Base-by-base conservation (phyloP, 2,888 invertebrate genomes). In the Caenorhabditis doughertyi region DNA sequence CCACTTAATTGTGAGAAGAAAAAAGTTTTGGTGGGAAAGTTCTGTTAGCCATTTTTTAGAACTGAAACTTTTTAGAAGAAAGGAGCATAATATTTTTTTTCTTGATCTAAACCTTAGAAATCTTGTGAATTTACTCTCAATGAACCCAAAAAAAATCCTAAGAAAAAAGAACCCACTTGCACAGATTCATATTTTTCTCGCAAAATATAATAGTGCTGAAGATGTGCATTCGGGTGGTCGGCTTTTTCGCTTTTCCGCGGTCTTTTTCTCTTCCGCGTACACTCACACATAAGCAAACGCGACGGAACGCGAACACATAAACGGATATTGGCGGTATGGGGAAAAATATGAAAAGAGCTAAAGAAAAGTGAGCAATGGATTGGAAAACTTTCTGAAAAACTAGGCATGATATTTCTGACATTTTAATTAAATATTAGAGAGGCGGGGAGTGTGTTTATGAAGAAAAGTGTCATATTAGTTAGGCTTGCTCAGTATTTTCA, bases 271-370 rank as follows among this genome's bases (percentile, higher is more conserved):
- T 42, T 68, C 68, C 60, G 68, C 77, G 35, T 49, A 47, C 56
- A 51, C 39, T 8, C 58, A 64, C 39, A n/a, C n/a, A 71, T 39
- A 71, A 42, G 58, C 47, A 58, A 44, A 60, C 65, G 16, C 27
- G 42, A 32, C 65, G 55, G 44, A 73, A 55, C 53, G 64, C 47
- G 72, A 74, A 74, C 76, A 60, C 76, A 77, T 70, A 77, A 77
- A 77, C 77, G 77, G 68, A 77, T 77, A 60, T 76, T 42, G 60
- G 67, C 51, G 67, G 60, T 42, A 42, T 42, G 25, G 39, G n/a
- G 35, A 29, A 51, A 16, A 32, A 32, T 18, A 32, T 58, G 32
- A 39, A 58, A 51, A 65, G 65, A 64, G 55, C 65, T 51, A 32
- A 23, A 32, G 32, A 55, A 65, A 29, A 74, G 49, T 47, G 53